A percentile compares a stretch with the other conserved stretches of the same genome.
Conservation (phyloP, 2,888 invertebrate genomes). For the Eristalis arbustorum region DNA sequence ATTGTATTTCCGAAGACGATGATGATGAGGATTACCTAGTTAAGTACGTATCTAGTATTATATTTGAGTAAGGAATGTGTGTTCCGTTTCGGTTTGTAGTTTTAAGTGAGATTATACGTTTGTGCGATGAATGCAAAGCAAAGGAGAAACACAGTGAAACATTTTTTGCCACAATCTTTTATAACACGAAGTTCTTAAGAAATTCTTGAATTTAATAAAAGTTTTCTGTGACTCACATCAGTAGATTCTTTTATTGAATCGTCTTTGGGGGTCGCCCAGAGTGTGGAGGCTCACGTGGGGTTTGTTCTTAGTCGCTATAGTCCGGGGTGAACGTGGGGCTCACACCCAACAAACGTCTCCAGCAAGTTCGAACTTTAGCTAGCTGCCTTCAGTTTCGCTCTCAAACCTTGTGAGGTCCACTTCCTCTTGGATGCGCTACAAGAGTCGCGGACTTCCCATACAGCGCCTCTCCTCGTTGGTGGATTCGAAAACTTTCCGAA, state of each 20-base stretch:
- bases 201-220: constrained; percentile 21
- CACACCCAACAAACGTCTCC: too few relatives aligned
- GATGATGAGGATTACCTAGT: background rate
- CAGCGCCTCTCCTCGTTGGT: too few relatives aligned
- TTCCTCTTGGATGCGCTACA: too few relatives aligned
- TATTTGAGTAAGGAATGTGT: constrained; percentile 10
- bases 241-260: background rate
- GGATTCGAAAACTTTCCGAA: too few relatives aligned
- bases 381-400: too few relatives aligned
- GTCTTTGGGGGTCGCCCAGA: too few relatives aligned
- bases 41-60: constrained; percentile 34
- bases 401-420: too few relatives aligned
- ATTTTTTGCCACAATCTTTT: constrained; percentile 53
- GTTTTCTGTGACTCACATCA: constrained; percentile 16
- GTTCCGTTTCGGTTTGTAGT: background rate
- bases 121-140: background rate
- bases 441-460: too few relatives aligned
- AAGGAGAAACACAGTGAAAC: background rate
- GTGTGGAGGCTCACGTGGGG: too few relatives aligned
- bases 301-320: too few relatives aligned
- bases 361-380: too few relatives aligned
- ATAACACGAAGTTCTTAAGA: constrained; percentile 29
- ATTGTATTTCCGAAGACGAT: constrained; percentile 33
- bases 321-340: too few relatives aligned
- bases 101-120: background rate